Conservation (phyloP, 2,888 invertebrate species). For the Pollenia amentaria region DNA sequence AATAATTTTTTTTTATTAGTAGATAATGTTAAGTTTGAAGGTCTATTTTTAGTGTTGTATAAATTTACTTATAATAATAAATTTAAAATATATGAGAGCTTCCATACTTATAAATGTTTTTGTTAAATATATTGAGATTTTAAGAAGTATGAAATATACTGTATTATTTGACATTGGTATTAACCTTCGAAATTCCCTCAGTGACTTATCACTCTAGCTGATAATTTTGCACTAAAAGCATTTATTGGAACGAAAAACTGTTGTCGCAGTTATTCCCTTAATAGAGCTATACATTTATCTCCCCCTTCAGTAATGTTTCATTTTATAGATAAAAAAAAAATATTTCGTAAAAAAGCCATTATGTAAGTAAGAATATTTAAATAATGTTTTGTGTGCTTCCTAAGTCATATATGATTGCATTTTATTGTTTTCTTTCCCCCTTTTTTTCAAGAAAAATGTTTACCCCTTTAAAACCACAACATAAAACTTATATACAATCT, state of each 20-base stretch:
- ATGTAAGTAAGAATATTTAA: not conserved
- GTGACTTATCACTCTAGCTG: not conserved
- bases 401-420: constrained; percentile 61
- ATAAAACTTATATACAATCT: not conserved
- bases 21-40: too few species aligned
- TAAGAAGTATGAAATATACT: too few species aligned
- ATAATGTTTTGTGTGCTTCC: constrained; percentile 9
- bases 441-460: not conserved
- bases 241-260: constrained; percentile 10
- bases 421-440: constrained; percentile 62
- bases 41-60: too few species aligned
- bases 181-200: too few species aligned
- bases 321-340: constrained; percentile 13
- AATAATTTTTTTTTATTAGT: too few species aligned
- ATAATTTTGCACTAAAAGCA: not conserved
- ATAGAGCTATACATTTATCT: constrained; percentile 56
- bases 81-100: too few species aligned
- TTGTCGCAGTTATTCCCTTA: constrained; percentile 10
- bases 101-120: too few species aligned
- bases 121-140: too few species aligned
- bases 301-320: constrained; percentile 16
- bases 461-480: constrained; percentile 28
- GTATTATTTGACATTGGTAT: too few species aligned
- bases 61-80: too few species aligned
- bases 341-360: constrained; percentile 26